A percentile compares a stretch with the other conserved stretches of the same genome.
Conservation (phyloP, 2,888 invertebrate genomes). For the Abrostola triplasia region DNA sequence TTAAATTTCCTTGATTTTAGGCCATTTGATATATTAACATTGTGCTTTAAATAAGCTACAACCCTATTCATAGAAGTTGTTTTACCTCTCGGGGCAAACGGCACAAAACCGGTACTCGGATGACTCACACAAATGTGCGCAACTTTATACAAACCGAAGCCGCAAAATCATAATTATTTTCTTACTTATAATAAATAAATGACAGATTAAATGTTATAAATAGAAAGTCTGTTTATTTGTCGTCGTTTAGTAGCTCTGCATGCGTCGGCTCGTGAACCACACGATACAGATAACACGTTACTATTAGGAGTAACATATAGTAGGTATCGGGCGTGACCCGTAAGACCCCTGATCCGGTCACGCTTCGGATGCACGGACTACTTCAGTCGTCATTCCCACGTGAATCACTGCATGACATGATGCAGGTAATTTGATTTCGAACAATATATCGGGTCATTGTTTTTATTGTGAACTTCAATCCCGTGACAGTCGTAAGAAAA, state of each 20-base stretch:
- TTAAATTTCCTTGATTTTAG: no score
- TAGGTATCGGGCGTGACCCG: slow-evolving; percentile 18
- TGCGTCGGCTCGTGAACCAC: slow-evolving; percentile 23
- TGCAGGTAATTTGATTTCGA: slow-evolving; percentile 10
- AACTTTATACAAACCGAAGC: background rate
- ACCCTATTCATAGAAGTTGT: background rate
- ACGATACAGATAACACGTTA: slow-evolving; percentile 32
- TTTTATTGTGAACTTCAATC: background rate
- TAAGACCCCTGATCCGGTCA: slow-evolving; percentile 17
- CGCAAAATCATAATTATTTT: slow-evolving; percentile 11
- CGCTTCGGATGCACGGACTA: slow-evolving; percentile 34
- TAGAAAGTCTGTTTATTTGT: background rate
- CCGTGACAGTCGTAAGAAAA: background rate
- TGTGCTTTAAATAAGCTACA: background rate
- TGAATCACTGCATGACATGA: slow-evolving; percentile 20
- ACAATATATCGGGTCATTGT: slow-evolving; percentile 1
- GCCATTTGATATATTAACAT: background rate
- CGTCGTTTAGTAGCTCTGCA: background rate
- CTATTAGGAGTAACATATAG: slow-evolving; percentile 8
- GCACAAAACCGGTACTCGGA: background rate
- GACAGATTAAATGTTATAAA: slow-evolving; percentile 10
- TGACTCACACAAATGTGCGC: slow-evolving; percentile 2
- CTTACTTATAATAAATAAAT: slow-evolving; percentile 17
- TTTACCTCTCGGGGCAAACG: slow-evolving; percentile 6
- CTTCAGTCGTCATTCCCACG: slow-evolving; percentile 22